These are phyloP conservation scores for Erythrocercus mccallii DNA, from an alignment of 2,113 vertebrate genomes.

Conservation along the genomic window DNA sequence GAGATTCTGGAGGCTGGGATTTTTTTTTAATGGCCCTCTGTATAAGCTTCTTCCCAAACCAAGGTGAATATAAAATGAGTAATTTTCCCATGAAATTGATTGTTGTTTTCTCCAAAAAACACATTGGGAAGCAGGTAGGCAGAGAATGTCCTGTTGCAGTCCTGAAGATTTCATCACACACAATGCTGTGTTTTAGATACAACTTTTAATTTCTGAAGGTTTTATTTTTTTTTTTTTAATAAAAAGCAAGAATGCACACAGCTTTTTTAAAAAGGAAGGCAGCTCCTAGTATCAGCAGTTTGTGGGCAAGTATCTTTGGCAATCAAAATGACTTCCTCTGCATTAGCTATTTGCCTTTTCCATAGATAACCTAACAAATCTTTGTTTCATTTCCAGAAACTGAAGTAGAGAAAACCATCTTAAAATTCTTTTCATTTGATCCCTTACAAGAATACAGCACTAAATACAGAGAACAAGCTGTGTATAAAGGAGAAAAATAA, in stretches of 20 bases:
- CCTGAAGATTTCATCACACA: neutral
- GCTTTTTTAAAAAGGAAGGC: neutral
- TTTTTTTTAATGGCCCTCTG: neutral
- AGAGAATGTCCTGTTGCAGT: neutral
- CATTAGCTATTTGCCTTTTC: neutral
- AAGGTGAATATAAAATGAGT: neutral
- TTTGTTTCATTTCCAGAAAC: conserved; percentile 3
- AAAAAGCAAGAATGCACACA: neutral
- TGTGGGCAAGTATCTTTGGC: neutral
- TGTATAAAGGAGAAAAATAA: neutral
- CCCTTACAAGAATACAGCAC: neutral
- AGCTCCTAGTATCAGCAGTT: neutral
- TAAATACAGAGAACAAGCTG: neutral
- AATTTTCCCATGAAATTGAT: neutral
- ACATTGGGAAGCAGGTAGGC: neutral
- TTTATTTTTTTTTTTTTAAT: neutral
- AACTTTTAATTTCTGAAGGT: neutral
- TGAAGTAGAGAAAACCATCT: neutral
- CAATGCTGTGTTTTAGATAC: rapidly evolving
- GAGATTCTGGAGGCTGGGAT: neutral
- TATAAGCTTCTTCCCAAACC: neutral
- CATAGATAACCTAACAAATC: neutral
- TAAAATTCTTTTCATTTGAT: neutral
- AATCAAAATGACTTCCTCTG: neutral
- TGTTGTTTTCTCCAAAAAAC: neutral